phyloP scores from a whole-genome alignment of 1,140 invertebrate genomes.

The Anadara kagoshimensis region DNA sequence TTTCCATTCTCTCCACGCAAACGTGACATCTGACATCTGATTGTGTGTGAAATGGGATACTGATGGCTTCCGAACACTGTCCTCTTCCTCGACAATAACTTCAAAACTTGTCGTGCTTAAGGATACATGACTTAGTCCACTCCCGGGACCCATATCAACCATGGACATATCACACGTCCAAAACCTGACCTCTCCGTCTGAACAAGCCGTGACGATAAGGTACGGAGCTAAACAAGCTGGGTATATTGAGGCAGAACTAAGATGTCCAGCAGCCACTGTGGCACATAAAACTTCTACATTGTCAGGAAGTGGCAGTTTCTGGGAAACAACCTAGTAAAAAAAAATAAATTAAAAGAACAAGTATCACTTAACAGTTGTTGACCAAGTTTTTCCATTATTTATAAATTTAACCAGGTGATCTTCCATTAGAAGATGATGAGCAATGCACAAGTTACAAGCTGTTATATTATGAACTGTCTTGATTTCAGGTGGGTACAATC shows the following conservation, averaged over 20 bases:
- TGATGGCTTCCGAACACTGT: slow-evolving; percentile 32
- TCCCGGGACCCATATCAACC: not conserved
- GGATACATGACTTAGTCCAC: not conserved
- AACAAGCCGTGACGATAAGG: slow-evolving; percentile 89
- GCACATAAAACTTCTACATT: slow-evolving; percentile 94
- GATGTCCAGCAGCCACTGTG: slow-evolving; percentile 93
- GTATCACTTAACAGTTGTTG: too few species aligned
- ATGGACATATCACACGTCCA: slow-evolving; percentile 83
- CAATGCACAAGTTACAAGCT: too few species aligned
- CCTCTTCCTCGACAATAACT: slow-evolving; percentile 56
- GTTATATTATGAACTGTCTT: too few species aligned
- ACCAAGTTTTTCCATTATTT: too few species aligned
- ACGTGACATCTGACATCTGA: slow-evolving; percentile 71
- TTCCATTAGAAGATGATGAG: too few species aligned
- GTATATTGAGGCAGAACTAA: slow-evolving; percentile 98
- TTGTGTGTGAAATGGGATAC: slow-evolving; percentile 34
- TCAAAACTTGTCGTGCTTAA: slow-evolving; percentile 56
- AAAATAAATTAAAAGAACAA: too few species aligned
- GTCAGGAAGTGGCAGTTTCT: slow-evolving; percentile 88
- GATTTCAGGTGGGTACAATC: too few species aligned
- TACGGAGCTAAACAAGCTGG: slow-evolving; percentile 98
- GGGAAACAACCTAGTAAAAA: slow-evolving; percentile 80
- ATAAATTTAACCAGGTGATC: too few species aligned
- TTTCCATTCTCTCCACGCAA: slow-evolving; percentile 91
- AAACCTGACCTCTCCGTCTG: slow-evolving; percentile 77